A percentile compares a stretch with the other conserved stretches of the same genome.
phyloP scores from a whole-genome alignment of 2,888 invertebrate genomes.

The Corbicula japonica region DNA sequence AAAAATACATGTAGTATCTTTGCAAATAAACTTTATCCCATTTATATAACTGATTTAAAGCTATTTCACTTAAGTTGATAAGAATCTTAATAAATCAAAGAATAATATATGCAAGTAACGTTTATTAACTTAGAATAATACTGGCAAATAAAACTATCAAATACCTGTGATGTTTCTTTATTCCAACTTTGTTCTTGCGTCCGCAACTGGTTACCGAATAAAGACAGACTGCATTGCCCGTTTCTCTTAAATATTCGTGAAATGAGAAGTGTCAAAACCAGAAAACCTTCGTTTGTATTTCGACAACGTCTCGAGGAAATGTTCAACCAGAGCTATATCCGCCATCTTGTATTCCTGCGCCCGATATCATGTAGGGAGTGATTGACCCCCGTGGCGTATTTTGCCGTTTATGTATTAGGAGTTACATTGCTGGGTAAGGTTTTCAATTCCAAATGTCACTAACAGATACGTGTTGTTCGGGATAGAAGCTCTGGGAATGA shows the following conservation, averaged over 20 bases:
- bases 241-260: slow-evolving; percentile 21
- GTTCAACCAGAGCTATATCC: slow-evolving; percentile 21
- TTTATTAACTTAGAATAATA: too few relatives aligned
- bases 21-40: too few relatives aligned
- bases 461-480: slow-evolving; percentile 23
- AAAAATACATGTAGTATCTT: too few relatives aligned
- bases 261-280: slow-evolving; percentile 25
- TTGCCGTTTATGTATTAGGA: slow-evolving; percentile 16
- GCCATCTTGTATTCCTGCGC: slow-evolving; percentile 26
- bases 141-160: too few relatives aligned
- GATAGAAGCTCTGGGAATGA: slow-evolving; percentile 12
- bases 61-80: too few relatives aligned
- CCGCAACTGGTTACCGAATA: too few relatives aligned
- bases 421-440: slow-evolving; percentile 1
- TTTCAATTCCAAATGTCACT: slow-evolving; percentile 44
- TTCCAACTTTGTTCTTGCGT: too few relatives aligned
- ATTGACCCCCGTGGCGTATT: slow-evolving; percentile 21
- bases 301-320: slow-evolving; percentile 9
- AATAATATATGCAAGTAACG: too few relatives aligned
- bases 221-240: too few relatives aligned
- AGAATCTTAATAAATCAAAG: too few relatives aligned
- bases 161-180: too few relatives aligned
- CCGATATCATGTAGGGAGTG: slow-evolving; percentile 18
- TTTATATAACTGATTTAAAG: too few relatives aligned
- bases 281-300: slow-evolving; percentile 16